A percentile compares a stretch with the other conserved stretches of the same genome.
phyloP scores from a whole-genome alignment of 2,888 invertebrate genomes.

The Harpalus rubripes region DNA sequence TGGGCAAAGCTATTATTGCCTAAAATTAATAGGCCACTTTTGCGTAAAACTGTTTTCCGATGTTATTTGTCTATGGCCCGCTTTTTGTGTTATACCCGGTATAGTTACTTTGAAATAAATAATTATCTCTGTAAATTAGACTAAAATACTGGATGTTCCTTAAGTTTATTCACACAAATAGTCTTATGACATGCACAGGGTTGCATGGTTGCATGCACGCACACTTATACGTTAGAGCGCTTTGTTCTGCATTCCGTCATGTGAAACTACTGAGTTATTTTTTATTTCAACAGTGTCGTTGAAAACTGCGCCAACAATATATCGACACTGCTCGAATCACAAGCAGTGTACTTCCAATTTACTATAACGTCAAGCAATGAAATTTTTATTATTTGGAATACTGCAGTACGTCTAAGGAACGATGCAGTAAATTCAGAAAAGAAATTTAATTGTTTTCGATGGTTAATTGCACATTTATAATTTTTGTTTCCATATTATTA shows the following conservation, averaged over 20 bases:
- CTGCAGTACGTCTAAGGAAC: slow-evolving; percentile 1
- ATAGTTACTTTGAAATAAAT: not conserved
- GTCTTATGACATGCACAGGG: slow-evolving; percentile 16
- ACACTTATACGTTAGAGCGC: slow-evolving; percentile 5
- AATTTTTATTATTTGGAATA: not conserved
- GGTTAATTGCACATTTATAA: not conserved
- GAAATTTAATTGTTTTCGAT: not conserved
- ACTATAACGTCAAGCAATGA: not conserved
- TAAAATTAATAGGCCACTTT: too few relatives aligned
- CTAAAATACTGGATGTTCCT: not conserved
- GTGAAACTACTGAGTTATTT: slow-evolving; percentile 17
- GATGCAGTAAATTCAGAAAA: not conserved
- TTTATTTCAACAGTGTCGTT: slow-evolving; percentile 26
- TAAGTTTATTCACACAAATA: not conserved
- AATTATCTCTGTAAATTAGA: not conserved
- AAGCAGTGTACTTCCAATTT: slow-evolving; percentile 12
- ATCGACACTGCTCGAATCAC: not conserved
- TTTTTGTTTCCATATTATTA: not conserved
- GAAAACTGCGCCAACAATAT: slow-evolving; percentile 14
- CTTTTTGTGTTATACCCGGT: too few relatives aligned
- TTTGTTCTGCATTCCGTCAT: slow-evolving; percentile 45
- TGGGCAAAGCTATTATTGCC: too few relatives aligned
- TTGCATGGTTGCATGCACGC: not conserved
- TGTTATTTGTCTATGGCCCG: too few relatives aligned
- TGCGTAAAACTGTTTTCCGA: too few relatives aligned